phyloP scores from a whole-genome alignment of 2,797 vertebrate species.

The Setipinna tenuifilis region DNA sequence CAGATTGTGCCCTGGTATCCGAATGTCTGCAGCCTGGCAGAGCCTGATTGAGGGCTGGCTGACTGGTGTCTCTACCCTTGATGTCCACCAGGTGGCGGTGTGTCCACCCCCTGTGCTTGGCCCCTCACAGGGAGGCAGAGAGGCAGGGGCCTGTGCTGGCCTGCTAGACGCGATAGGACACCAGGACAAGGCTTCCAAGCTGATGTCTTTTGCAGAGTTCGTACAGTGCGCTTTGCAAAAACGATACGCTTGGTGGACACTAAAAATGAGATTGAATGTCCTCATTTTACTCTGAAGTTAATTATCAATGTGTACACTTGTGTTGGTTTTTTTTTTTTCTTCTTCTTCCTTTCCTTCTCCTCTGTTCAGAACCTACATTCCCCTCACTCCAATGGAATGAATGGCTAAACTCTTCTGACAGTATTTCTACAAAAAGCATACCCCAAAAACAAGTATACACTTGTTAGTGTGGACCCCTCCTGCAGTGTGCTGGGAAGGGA shows the following conservation, averaged over 20 bases:
- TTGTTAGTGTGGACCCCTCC: background rate
- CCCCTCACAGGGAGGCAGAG: background rate
- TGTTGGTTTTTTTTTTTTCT: background rate
- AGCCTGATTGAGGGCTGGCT: background rate
- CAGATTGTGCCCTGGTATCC: background rate
- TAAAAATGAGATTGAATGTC: conserved; percentile 22
- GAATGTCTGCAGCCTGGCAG: background rate
- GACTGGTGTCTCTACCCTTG: background rate
- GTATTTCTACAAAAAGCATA: background rate
- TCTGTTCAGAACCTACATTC: background rate
- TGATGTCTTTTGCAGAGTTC: background rate
- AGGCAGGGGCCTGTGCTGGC: background rate
- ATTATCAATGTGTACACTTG: background rate
- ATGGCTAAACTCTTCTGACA: background rate
- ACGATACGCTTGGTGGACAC: background rate
- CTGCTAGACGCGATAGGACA: background rate
- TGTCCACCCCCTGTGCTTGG: background rate
- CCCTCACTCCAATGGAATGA: background rate
- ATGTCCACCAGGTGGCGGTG: background rate
- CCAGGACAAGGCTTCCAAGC: background rate
- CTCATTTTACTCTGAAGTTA: conserved; percentile 5
- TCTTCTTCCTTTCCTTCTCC: background rate
- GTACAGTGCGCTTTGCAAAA: background rate
- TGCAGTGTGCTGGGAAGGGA: background rate
- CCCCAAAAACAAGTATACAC: background rate